Conservation (phyloP, 1,140 invertebrate species). For the Drosophila burlai region DNA sequence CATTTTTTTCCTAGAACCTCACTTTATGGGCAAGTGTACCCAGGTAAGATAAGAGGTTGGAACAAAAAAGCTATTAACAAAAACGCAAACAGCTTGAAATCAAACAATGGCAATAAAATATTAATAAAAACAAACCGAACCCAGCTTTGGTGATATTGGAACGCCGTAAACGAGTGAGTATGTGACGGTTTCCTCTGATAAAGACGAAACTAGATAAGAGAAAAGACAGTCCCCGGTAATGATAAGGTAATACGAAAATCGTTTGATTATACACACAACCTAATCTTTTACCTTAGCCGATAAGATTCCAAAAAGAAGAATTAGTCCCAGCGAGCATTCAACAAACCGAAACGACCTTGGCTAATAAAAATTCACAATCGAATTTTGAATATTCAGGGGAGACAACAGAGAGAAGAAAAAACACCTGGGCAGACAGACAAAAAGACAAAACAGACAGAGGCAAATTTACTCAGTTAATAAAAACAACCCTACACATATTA, state of each 20-base stretch:
- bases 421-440: constrained; percentile 7
- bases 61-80: neutral
- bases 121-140: constrained; percentile 18
- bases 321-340: constrained; percentile 9
- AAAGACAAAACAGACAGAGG: constrained; percentile 7
- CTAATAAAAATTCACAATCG: constrained; percentile 31
- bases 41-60: constrained; percentile 11
- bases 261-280: constrained; percentile 15
- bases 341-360: constrained; percentile 12
- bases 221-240: constrained; percentile 1
- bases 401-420: constrained; percentile 4
- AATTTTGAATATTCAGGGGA: constrained; percentile 17
- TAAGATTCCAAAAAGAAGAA: constrained; percentile 18
- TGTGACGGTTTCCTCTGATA: constrained; percentile 9
- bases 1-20: constrained; percentile 7
- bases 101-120: constrained; percentile 43
- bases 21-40: constrained; percentile 12
- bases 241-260: constrained; percentile 19
- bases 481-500: constrained; percentile 14
- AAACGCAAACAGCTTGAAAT: constrained; percentile 18
- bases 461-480: constrained; percentile 12
- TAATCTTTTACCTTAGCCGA: constrained; percentile 3
- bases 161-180: neutral
- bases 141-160: neutral
- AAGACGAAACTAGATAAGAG: constrained; percentile 18